These are phyloP conservation scores for Lepidotrigona ventralis DNA, from an alignment of 1,140 invertebrate species.

Conservation along the genomic window DNA sequence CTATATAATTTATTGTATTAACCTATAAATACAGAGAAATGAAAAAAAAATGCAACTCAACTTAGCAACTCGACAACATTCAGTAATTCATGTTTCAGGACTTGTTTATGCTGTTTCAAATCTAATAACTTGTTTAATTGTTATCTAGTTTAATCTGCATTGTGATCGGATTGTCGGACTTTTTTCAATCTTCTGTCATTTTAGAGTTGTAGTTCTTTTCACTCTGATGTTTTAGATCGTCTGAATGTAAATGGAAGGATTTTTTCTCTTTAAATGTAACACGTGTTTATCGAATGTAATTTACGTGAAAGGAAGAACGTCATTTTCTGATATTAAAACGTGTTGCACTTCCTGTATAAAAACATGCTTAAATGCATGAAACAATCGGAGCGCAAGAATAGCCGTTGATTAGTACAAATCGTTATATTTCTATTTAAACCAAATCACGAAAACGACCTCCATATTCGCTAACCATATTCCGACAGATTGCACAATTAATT, in stretches of 20 bases:
- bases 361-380: neutral
- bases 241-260: neutral
- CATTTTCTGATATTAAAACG: neutral
- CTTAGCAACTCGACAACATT: no score
- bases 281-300: slow-evolving; percentile 1
- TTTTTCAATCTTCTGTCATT: no score
- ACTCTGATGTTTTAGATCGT: neutral
- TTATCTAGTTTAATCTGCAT: no score
- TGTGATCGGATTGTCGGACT: no score
- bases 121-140: no score
- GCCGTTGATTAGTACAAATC: slow-evolving; percentile 9
- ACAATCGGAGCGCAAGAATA: slow-evolving; percentile 38
- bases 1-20: no score
- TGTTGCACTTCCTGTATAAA: neutral
- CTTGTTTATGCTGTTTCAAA: no score
- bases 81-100: no score
- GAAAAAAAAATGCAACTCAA: no score
- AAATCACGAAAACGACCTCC: slow-evolving; percentile 9
- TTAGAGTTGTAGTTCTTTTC: no score
- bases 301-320: neutral
- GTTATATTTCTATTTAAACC: slow-evolving; percentile 8
- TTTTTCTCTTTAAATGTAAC: neutral
- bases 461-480: slow-evolving; percentile 19
- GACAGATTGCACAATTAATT: slow-evolving; percentile 5
- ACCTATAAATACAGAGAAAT: no score